A percentile compares a stretch with the other conserved stretches of the same genome.
Conservation (phyloP, 2,113 vertebrate species). For the Poeciliopsis turrubarensis region DNA sequence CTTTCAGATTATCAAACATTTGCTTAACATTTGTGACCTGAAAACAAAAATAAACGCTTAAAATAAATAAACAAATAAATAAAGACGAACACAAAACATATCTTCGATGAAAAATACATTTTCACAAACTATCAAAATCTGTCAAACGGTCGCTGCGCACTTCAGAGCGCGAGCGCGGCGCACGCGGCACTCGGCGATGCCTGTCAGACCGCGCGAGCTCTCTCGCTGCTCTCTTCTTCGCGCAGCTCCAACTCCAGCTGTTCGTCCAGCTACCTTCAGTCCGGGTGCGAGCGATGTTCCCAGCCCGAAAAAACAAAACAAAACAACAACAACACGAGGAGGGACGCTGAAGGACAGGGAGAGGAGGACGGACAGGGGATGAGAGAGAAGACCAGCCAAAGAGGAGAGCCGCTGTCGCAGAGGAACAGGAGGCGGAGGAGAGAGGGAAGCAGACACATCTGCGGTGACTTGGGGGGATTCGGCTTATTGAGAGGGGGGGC, state of each 20-base stretch:
- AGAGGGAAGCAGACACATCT: conserved; percentile 35
- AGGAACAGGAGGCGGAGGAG: conserved; percentile 30
- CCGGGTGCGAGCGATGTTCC: conserved; percentile 1
- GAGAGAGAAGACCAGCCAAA: conserved; percentile 45
- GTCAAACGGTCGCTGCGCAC: too few relatives aligned
- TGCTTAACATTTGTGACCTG: too few relatives aligned
- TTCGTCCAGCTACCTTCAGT: not conserved
- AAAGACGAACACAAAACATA: too few relatives aligned
- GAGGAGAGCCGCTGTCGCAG: conserved; percentile 52
- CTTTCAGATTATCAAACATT: too few relatives aligned
- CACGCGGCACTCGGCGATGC: too few relatives aligned
- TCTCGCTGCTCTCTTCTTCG: not conserved
- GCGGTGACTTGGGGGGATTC: conserved; percentile 39
- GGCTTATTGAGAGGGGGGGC: not conserved
- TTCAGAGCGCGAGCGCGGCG: too few relatives aligned
- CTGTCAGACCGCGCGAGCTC: too few relatives aligned
- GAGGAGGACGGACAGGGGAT: conserved; percentile 33
- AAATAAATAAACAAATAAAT: too few relatives aligned
- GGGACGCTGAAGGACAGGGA: not conserved
- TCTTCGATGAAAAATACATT: too few relatives aligned
- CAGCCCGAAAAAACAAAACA: not conserved
- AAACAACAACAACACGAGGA: not conserved
- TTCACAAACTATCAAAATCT: too few relatives aligned
- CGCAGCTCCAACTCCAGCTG: not conserved
- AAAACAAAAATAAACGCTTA: too few relatives aligned